Evolutionary conservation across 2,888 invertebrate genomes (phyloP), one percentile per base, ranked within the genome.

Genomic region (Hemicrepidius hirtus): DNA sequence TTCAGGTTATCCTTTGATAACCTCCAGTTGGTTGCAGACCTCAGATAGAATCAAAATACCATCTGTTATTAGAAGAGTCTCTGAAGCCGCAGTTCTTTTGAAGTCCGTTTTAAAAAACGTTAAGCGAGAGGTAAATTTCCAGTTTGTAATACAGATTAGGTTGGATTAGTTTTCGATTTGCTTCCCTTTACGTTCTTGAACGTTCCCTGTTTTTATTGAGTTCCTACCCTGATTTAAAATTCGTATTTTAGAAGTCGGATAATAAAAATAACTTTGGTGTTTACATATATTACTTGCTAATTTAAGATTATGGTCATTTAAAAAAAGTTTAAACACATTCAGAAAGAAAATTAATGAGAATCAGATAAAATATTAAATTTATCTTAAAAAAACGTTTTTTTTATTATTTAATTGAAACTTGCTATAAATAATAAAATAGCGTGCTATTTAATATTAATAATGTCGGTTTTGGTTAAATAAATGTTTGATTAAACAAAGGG

Each of bases 61-160:
- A 44, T 55, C 49, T 55, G 62, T 53, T 63, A 69, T 63, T 53
- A 50, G 37, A 60, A 20, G 44, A 55, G 28, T 21, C 12, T 28
- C 53, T 24, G 13, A 32, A 50, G 18, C 46, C 60, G 68, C 40
- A 32, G 57, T 49, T 28, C 50, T 32, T 50, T 37, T 37, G 60
- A 69, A 55, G 63, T 69, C 50, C 40, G 18, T n/a, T 68, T 69
- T 67, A 24, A 63, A 60, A 40, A 53, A 63, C 35, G 55, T 44
- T 57, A 53, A 28, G 40, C 16, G 37, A 57, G 46, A 62, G 28
- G 60, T 55, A 35, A 63, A 63, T 63, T 63, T 63, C 62, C 41
- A 69, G 62, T 63, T 63, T 62, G 62, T 69, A 63, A 69, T 63
- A 69, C 69, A 69, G 53, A 69, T 69, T 62, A 68, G 68, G 68